Conservation (phyloP, 92 coral and sea anemone genomes). For the Phymanthus crucifer region DNA sequence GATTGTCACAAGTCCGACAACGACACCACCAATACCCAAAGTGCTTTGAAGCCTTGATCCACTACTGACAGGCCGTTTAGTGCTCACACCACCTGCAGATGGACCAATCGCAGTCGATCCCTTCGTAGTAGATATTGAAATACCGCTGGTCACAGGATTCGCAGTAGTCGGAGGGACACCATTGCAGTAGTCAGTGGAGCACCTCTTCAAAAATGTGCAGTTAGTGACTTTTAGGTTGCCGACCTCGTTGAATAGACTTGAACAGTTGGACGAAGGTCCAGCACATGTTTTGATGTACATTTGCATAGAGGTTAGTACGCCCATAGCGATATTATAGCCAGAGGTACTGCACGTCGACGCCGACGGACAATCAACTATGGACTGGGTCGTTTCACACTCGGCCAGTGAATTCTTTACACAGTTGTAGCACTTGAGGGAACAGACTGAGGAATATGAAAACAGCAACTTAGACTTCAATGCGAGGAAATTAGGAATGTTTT, state of each 20-base stretch:
- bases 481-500: too few relatives aligned
- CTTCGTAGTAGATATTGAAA: neutral
- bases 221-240: neutral
- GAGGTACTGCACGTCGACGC: neutral
- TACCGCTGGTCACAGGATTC: slow-evolving; percentile 13
- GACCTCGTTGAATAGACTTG: slow-evolving; percentile 10
- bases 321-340: too few relatives aligned
- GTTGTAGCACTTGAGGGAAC: neutral
- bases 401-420: neutral
- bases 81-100: too few relatives aligned
- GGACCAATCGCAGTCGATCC: too few relatives aligned
- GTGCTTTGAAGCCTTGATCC: too few relatives aligned
- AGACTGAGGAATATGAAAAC: neutral
- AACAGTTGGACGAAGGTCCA: slow-evolving; percentile 5
- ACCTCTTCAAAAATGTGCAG: slow-evolving; percentile 15
- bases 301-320: neutral
- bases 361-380: neutral
- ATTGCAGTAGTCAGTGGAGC: slow-evolving; percentile 29
- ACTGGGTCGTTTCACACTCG: neutral
- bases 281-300: slow-evolving; percentile 15
- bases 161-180: slow-evolving; percentile 32
- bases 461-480: too few relatives aligned
- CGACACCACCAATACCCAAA: too few relatives aligned
- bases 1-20: too few relatives aligned
- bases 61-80: too few relatives aligned